phyloP scores from a whole-genome alignment of 2,113 vertebrate genomes.

The Verasper variegatus region DNA sequence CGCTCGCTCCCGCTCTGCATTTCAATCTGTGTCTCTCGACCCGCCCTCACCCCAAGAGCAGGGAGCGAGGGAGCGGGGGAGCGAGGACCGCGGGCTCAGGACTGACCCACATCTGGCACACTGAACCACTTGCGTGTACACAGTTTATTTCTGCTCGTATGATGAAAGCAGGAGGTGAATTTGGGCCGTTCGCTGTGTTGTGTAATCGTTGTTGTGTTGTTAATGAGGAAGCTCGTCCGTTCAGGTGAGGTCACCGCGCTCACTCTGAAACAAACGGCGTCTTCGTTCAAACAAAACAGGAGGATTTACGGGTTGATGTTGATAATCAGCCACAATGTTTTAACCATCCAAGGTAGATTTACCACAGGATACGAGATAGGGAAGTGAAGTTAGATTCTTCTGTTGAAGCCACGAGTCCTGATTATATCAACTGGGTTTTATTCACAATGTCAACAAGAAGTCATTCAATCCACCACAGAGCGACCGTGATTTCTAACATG shows the following conservation, averaged over 20 bases:
- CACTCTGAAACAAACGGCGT: not conserved
- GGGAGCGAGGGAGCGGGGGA: not conserved
- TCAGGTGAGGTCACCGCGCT: not conserved
- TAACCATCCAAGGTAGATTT: no score
- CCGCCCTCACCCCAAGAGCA: not conserved
- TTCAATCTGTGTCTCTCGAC: not conserved
- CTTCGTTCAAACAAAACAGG: not conserved
- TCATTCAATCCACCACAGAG: no score
- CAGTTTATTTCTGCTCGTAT: constrained; percentile 30
- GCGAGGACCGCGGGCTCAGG: constrained; percentile 30
- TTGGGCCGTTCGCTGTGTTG: constrained; percentile 2
- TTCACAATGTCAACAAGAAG: no score
- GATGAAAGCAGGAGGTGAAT: constrained; percentile 41
- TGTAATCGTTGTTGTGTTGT: not conserved
- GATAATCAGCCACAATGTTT: no score
- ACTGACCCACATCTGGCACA: constrained; percentile 63
- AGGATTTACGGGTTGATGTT: not conserved
- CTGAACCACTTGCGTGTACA: constrained; percentile 19
- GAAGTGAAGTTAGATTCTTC: no score
- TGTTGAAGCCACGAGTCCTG: no score
- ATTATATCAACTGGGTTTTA: no score
- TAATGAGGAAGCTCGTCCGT: not conserved
- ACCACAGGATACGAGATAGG: no score
- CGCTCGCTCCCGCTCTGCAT: not conserved
- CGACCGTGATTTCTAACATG: no score